These are phyloP conservation scores for Hiodon tergisus DNA, from an alignment of 2,113 vertebrate genomes.

Conservation along the genomic window DNA sequence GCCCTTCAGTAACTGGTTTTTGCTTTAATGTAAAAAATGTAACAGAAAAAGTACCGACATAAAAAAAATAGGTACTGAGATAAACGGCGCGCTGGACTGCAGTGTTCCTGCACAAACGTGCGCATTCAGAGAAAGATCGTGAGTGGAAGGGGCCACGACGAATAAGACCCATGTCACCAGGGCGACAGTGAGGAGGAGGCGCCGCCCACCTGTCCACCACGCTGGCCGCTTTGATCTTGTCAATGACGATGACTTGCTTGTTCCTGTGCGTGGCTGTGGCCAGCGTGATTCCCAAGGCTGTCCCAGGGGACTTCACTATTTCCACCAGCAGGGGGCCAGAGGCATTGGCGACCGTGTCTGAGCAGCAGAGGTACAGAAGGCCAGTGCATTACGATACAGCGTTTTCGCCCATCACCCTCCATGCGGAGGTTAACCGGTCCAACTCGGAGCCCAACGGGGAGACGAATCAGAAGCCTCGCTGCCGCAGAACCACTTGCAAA, in stretches of 20 bases:
- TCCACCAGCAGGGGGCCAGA: slow-evolving; percentile 89
- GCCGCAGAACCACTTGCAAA: too few relatives aligned
- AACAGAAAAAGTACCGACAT: too few relatives aligned
- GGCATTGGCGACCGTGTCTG: slow-evolving; percentile 80
- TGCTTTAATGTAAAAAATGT: too few relatives aligned
- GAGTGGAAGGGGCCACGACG: too few relatives aligned
- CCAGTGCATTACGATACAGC: too few relatives aligned
- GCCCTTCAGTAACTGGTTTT: too few relatives aligned
- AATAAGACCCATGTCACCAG: too few relatives aligned
- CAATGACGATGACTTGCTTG: slow-evolving; percentile 87
- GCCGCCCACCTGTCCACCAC: slow-evolving; percentile 87
- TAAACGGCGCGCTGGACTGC: too few relatives aligned
- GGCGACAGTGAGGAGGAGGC: neutral
- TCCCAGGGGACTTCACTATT: slow-evolving; percentile 82
- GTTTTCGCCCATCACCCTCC: neutral
- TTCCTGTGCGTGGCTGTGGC: slow-evolving; percentile 73
- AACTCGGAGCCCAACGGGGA: neutral
- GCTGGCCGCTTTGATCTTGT: slow-evolving; percentile 87
- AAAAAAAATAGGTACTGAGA: too few relatives aligned
- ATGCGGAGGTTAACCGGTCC: too few relatives aligned
- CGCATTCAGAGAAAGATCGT: too few relatives aligned
- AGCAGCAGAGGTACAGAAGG: slow-evolving; percentile 9
- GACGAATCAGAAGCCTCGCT: neutral
- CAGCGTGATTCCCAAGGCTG: slow-evolving; percentile 79
- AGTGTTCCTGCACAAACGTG: too few relatives aligned